A percentile compares a stretch with the other conserved stretches of the same genome.
phyloP scores from a whole-genome alignment of 2,888 invertebrate species.

The Sturmia bella region DNA sequence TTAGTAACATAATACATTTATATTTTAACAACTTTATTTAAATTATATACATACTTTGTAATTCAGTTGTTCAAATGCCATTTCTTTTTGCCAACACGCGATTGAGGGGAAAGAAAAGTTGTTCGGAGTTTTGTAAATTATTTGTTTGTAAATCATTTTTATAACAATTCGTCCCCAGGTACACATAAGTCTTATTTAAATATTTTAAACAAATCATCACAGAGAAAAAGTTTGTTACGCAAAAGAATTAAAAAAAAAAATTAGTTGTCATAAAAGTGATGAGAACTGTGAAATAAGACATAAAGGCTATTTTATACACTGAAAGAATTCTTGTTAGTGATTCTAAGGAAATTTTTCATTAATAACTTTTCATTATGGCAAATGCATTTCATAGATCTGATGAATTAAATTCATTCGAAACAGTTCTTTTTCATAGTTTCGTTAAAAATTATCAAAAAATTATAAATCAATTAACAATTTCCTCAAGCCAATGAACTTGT shows the following conservation, averaged over 20 bases:
- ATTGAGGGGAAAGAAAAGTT: slow-evolving; percentile 52
- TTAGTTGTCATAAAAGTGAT: not conserved
- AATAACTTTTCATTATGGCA: too few species aligned
- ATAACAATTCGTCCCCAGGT: slow-evolving; percentile 72
- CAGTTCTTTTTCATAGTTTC: too few species aligned
- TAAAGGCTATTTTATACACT: too few species aligned
- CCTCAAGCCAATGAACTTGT: too few species aligned
- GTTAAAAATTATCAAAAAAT: too few species aligned
- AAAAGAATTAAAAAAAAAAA: slow-evolving; percentile 27
- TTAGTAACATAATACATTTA: slow-evolving; percentile 46
- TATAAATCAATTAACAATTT: too few species aligned
- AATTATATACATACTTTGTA: slow-evolving; percentile 32
- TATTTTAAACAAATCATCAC: slow-evolving; percentile 61
- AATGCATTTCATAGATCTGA: too few species aligned
- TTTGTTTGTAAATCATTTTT: slow-evolving; percentile 70
- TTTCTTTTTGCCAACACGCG: slow-evolving; percentile 8
- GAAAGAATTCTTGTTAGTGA: too few species aligned
- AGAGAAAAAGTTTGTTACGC: slow-evolving; percentile 24
- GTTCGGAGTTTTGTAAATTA: slow-evolving; percentile 61
- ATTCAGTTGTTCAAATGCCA: slow-evolving; percentile 3
- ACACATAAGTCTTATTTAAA: slow-evolving; percentile 69
- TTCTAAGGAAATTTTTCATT: too few species aligned
- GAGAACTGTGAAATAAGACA: too few species aligned
- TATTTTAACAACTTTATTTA: slow-evolving; percentile 46
- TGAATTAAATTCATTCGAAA: too few species aligned